Base-by-base conservation (phyloP, 2,888 invertebrate genomes). In the Drosophila setosimentum region DNA sequence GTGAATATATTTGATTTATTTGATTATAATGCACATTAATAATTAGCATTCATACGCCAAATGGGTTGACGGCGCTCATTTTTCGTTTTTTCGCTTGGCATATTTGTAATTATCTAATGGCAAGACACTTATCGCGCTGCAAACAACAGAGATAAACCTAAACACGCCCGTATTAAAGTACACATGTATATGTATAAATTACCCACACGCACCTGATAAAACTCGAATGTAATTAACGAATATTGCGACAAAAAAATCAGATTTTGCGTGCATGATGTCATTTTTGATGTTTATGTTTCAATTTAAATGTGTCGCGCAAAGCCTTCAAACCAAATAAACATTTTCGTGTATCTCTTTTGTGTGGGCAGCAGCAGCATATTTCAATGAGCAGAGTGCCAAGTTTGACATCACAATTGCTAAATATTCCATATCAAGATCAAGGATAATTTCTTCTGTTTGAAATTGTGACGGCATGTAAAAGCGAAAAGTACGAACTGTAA, bases 71-170 rank as follows among this genome's bases (percentile, higher is more conserved):
- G 76, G 71, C 16, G 54, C 80, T 72, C 29, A 45, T 51, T 67
- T 64, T 68, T 60, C 45, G 55, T 62, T 53, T 53, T 29, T 51
- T 58, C 18, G 33, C 27, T 55, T n/a, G 21, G 37, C 30, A 32
- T 50, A 71, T 80, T 68, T 51, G 66, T 67, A 81, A 88, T 83
- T 83, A 83, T 74, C 81, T 81, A 78, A 81, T 66, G 61, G 33
- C 60, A 60, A 58, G 40, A 13, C 54, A 63, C 76, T 83, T 83
- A 83, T 88, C 87, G 74, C 64, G 65, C 33, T 75, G 63, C 88
- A 80, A 85, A 85, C 69, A 77, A 59, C 62, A 61, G 37, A 79
- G 89, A 87, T 87, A 89, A 87, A 78, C 82, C 83, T 45, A 73
- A 83, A 64, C 42, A 55, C 21, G 42, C n/a, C 33, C 45, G 54